Conservation (phyloP, 2,888 invertebrate species). For the Thera obeliscata region DNA sequence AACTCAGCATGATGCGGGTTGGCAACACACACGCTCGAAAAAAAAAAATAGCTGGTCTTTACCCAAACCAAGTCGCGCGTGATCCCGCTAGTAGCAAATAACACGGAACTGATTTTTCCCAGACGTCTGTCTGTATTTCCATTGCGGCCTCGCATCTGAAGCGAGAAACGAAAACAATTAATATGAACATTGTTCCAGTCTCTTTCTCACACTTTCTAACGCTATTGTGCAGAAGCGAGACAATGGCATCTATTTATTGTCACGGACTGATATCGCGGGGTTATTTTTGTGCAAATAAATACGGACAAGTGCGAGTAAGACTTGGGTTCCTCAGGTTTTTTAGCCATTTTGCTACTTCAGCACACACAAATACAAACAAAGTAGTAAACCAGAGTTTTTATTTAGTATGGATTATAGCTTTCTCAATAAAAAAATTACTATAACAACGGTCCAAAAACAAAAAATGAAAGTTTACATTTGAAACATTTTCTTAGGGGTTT, state of each 20-base stretch:
- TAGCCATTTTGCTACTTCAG: background rate
- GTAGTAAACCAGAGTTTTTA: no score
- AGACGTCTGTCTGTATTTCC: slow-evolving; percentile 35
- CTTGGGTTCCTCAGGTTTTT: background rate
- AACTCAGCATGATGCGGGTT: no score
- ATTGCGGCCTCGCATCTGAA: slow-evolving; percentile 40
- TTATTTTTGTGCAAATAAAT: slow-evolving; percentile 44
- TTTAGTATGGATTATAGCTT: no score
- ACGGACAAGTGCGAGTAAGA: slow-evolving; percentile 26
- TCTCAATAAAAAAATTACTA: no score
- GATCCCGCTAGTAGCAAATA: slow-evolving; percentile 4
- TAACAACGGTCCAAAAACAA: no score
- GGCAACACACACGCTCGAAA: no score
- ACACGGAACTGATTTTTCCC: slow-evolving; percentile 32
- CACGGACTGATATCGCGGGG: slow-evolving; percentile 60
- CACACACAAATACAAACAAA: no score
- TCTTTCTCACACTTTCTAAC: slow-evolving; percentile 81
- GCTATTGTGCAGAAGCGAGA: slow-evolving; percentile 71
- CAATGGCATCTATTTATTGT: slow-evolving; percentile 69
- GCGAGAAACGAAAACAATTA: slow-evolving; percentile 63
- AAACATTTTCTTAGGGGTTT: no score
- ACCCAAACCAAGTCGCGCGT: no score
- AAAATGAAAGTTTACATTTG: no score
- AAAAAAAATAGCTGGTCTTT: no score
- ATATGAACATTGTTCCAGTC: slow-evolving; percentile 59